Evolutionary conservation across 2,888 invertebrate species (phyloP).

Genomic region (Bembecia ichneumoniformis): DNA sequence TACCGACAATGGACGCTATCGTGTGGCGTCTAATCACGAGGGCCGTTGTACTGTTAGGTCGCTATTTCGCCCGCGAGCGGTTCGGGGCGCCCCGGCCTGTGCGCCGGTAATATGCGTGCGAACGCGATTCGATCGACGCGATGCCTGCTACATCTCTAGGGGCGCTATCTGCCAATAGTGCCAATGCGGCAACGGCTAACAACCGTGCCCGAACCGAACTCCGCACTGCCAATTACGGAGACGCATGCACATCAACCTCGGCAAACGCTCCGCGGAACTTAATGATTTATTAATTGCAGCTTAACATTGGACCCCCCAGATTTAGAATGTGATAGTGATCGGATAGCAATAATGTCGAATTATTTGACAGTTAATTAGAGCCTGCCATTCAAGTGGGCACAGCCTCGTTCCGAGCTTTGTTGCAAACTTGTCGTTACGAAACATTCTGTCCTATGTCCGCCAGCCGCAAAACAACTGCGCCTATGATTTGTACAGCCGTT

Average conservation of each 20-base stretch:
- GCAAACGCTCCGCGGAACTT: not conserved
- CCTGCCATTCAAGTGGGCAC: conserved; percentile 45
- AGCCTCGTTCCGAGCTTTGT: conserved; percentile 43
- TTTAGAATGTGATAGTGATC: conserved; percentile 22
- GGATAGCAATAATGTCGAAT: conserved; percentile 51
- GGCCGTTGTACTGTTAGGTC: conserved; percentile 62
- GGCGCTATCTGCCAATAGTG: conserved; percentile 22
- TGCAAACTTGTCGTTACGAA: conserved; percentile 48
- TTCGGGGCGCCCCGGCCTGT: conserved; percentile 21
- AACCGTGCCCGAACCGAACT: conserved; percentile 25
- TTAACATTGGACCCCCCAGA: not conserved
- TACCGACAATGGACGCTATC: conserved; percentile 68
- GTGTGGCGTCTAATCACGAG: conserved; percentile 69
- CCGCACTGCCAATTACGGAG: not conserved
- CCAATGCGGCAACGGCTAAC: conserved; percentile 37
- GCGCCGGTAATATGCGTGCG: conserved; percentile 64
- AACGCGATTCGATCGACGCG: conserved; percentile 59
- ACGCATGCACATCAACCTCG: not conserved
- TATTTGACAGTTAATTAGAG: conserved; percentile 67
- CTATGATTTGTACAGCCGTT: conserved; percentile 45
- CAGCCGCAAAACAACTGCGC: conserved; percentile 37
- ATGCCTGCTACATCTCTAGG: conserved; percentile 18
- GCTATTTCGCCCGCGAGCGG: conserved; percentile 44
- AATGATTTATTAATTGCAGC: not conserved
- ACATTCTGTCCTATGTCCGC: conserved; percentile 44